Conservation (phyloP, 2,888 invertebrate genomes). For the Parthenolecanium corni region DNA sequence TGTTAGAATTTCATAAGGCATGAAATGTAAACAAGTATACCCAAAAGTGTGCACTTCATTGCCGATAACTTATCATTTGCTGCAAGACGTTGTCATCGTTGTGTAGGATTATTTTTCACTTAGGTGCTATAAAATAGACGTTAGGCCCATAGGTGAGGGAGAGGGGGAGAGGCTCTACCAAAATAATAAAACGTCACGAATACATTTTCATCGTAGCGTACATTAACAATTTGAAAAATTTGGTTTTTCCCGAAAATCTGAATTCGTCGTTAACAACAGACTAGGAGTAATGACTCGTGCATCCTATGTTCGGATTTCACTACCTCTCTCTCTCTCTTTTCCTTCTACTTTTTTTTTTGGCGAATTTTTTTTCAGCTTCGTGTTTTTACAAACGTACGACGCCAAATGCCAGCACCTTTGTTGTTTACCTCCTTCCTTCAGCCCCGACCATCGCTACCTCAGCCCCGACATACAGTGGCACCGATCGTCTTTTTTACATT, state of each 20-base stretch:
- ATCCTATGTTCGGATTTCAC: conserved; percentile 22
- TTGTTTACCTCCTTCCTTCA: conserved; percentile 11
- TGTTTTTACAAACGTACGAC: conserved; percentile 23
- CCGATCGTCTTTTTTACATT: conserved; percentile 27
- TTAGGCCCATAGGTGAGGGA: too few relatives aligned
- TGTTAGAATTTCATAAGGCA: not conserved
- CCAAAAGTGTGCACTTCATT: not conserved
- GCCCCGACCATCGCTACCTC: not conserved
- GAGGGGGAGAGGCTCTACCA: too few relatives aligned
- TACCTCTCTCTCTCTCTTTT: too few relatives aligned
- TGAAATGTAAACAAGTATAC: not conserved
- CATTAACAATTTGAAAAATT: conserved; percentile 28
- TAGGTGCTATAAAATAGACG: conserved; percentile 23
- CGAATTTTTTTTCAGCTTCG: conserved; percentile 9
- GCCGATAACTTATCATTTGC: not conserved
- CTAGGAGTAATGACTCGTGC: conserved; percentile 27
- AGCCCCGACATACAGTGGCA: conserved; percentile 16
- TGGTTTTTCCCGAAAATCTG: conserved; percentile 26
- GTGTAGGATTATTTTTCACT: conserved; percentile 26
- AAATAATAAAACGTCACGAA: conserved; percentile 19
- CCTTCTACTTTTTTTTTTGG: too few relatives aligned
- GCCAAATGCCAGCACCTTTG: conserved; percentile 28
- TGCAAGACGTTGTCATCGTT: conserved; percentile 13
- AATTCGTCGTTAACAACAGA: conserved; percentile 27
- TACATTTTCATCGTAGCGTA: conserved; percentile 26